phyloP scores from a whole-genome alignment of 1,140 invertebrate species.

The Monochamus saltuarius region DNA sequence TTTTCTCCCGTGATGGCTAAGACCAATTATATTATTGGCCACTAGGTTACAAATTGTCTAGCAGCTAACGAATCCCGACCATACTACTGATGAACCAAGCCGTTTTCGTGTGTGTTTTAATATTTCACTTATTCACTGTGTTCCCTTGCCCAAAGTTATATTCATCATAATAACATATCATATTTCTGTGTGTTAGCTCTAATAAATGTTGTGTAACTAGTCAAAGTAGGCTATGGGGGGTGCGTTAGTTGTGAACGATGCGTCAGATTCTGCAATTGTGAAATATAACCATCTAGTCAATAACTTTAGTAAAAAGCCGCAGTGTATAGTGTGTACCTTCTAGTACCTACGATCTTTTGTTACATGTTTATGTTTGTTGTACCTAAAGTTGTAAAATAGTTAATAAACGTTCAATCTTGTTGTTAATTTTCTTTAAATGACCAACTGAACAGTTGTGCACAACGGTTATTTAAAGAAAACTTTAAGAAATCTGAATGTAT shows the following conservation, averaged over 20 bases:
- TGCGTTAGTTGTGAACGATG: constrained; percentile 16
- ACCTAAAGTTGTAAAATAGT: constrained; percentile 18
- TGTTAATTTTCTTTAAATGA: constrained; percentile 16
- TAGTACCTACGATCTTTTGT: constrained; percentile 21
- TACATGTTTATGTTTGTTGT: constrained; percentile 17
- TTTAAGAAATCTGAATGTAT: constrained; percentile 13
- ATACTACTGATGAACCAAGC: background rate
- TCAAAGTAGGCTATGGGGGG: constrained; percentile 14
- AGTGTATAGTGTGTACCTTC: constrained; percentile 19
- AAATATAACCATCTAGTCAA: constrained; percentile 9
- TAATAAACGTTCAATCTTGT: constrained; percentile 15
- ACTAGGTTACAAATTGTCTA: constrained; percentile 17
- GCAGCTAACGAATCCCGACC: constrained; percentile 14
- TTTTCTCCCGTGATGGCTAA: constrained; percentile 5
- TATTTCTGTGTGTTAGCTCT: constrained; percentile 18
- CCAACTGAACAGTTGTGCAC: background rate
- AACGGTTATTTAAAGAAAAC: constrained; percentile 13
- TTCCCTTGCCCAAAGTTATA: constrained; percentile 3
- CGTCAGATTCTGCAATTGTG: constrained; percentile 23
- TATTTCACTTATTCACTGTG: constrained; percentile 11
- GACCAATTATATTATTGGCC: constrained; percentile 19
- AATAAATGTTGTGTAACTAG: constrained; percentile 20
- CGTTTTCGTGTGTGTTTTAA: constrained; percentile 6
- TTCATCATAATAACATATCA: constrained; percentile 17
- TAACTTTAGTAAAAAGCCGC: constrained; percentile 15